phyloP scores from a whole-genome alignment of 2,797 vertebrate genomes.

The Bufotes viridis region DNA sequence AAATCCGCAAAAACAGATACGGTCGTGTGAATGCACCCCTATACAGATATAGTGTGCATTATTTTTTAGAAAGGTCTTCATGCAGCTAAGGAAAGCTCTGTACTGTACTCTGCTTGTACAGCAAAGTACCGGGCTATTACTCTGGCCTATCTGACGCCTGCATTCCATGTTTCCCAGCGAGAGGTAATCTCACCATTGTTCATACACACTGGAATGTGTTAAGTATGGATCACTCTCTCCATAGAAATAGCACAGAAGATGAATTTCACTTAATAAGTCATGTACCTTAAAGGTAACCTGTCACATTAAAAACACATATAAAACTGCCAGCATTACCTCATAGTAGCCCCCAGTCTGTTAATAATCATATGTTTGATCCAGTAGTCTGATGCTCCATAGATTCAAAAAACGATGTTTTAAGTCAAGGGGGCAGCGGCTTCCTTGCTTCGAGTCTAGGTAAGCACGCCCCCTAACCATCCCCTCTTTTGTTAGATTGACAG shows the following conservation, averaged over 20 bases:
- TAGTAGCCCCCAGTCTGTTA: too few relatives aligned
- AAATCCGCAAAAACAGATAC: too few relatives aligned
- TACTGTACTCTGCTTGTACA: neutral
- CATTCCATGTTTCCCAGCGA: neutral
- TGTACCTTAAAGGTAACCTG: neutral
- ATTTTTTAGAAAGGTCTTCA: neutral
- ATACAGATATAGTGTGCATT: neutral
- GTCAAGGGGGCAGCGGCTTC: too few relatives aligned
- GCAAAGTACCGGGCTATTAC: neutral
- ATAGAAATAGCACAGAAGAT: neutral
- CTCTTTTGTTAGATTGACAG: too few relatives aligned
- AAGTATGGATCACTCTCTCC: neutral
- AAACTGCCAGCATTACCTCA: too few relatives aligned
- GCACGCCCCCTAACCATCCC: too few relatives aligned
- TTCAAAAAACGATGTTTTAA: too few relatives aligned
- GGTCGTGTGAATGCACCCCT: too few relatives aligned
- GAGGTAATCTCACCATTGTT: constrained; percentile 19
- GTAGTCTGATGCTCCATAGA: too few relatives aligned
- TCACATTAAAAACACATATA: too few relatives aligned
- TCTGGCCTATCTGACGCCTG: neutral
- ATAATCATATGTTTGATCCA: too few relatives aligned
- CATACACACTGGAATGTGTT: constrained; percentile 11
- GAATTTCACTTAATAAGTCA: neutral
- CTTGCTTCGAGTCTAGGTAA: too few relatives aligned
- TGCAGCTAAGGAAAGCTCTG: neutral